Evolutionary conservation across 2,113 vertebrate genomes (phyloP).

Genomic region (Ochotona princeps): DNA sequence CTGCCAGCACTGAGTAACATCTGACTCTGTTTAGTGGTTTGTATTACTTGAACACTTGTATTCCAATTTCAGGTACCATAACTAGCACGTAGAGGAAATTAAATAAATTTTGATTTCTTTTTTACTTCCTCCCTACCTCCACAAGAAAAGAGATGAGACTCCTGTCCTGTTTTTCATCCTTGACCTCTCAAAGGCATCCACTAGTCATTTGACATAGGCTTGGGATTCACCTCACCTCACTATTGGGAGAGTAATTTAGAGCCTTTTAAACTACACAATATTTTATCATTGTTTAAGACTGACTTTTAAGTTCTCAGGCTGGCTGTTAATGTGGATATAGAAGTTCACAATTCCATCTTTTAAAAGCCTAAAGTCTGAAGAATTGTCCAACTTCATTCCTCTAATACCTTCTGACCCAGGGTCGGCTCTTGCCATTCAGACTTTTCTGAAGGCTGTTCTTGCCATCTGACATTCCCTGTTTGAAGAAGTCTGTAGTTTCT

Average conservation of each 20-base stretch:
- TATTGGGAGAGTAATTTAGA: neutral
- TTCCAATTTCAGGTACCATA: neutral
- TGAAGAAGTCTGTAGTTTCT: slow-evolving; percentile 14
- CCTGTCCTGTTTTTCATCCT: no score
- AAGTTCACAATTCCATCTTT: slow-evolving; percentile 65
- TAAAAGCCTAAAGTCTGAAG: slow-evolving; percentile 65
- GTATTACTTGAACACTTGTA: neutral
- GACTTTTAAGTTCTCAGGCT: slow-evolving; percentile 64
- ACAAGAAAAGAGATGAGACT: neutral
- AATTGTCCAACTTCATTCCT: slow-evolving; percentile 64
- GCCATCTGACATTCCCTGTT: slow-evolving; percentile 45
- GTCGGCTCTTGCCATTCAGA: slow-evolving; percentile 46
- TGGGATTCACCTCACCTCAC: neutral
- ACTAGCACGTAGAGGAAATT: neutral
- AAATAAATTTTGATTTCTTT: slow-evolving; percentile 4
- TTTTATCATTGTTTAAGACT: slow-evolving; percentile 43
- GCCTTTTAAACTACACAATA: neutral
- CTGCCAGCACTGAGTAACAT: neutral
- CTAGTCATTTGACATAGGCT: neutral
- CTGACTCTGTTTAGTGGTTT: neutral
- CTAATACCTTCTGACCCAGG: slow-evolving; percentile 56
- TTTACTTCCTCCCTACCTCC: neutral
- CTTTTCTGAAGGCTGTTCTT: slow-evolving; percentile 46
- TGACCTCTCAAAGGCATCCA: neutral
- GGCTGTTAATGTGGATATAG: slow-evolving; percentile 38